phyloP scores from a whole-genome alignment of 2,888 invertebrate genomes.

The Meteorus cinctellus region DNA sequence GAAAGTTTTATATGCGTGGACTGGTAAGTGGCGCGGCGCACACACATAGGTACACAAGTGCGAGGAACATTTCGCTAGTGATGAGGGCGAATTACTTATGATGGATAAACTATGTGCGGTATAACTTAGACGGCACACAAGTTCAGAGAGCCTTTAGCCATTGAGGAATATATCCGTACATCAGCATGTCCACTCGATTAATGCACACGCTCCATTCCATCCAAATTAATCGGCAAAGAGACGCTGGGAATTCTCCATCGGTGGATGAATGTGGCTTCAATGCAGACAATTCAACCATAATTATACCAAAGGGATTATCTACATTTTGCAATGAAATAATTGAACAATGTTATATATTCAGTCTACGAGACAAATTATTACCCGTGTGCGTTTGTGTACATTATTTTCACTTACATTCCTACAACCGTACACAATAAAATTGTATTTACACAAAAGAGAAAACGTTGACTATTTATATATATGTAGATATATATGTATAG shows the following conservation, averaged over 20 bases:
- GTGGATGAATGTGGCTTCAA: background rate
- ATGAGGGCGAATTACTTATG: slow-evolving; percentile 14
- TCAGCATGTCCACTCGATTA: slow-evolving; percentile 22
- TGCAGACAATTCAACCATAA: background rate
- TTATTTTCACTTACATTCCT: slow-evolving; percentile 19
- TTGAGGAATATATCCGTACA: background rate
- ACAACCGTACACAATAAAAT: slow-evolving; percentile 20
- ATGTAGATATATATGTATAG: too few species aligned
- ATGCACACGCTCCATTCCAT: background rate
- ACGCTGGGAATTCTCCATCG: slow-evolving; percentile 2
- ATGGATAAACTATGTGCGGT: slow-evolving; percentile 17
- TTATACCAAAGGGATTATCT: slow-evolving; percentile 9
- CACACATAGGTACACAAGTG: background rate
- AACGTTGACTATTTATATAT: slow-evolving; percentile 7
- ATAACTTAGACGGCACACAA: background rate
- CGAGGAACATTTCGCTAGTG: slow-evolving; percentile 13
- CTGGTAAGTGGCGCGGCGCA: background rate
- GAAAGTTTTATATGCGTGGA: slow-evolving; percentile 25
- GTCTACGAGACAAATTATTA: slow-evolving; percentile 34
- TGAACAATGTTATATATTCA: slow-evolving; percentile 23
- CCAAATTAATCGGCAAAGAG: slow-evolving; percentile 18
- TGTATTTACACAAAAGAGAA: slow-evolving; percentile 24
- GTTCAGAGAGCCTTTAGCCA: background rate
- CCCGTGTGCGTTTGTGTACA: slow-evolving; percentile 29
- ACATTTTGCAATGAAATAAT: slow-evolving; percentile 13